These are phyloP conservation scores for Lithophane socia DNA, from an alignment of 2,888 invertebrate species.

Conservation along the genomic window DNA sequence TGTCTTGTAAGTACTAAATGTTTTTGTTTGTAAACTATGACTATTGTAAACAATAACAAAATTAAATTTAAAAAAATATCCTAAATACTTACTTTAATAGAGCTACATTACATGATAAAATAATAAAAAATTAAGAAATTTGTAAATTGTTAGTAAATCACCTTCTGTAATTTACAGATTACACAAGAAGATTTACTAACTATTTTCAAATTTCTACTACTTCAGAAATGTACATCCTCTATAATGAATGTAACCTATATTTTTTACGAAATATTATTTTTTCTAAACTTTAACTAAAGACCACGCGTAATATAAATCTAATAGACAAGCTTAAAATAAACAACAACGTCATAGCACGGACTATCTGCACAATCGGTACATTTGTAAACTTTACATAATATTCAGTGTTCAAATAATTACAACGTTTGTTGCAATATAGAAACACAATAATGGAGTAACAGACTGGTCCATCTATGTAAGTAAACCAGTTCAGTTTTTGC, in stretches of 20 bases:
- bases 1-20: neutral
- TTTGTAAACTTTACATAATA: slow-evolving; percentile 53
- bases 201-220: too few relatives aligned
- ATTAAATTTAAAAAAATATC: too few relatives aligned
- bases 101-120: neutral
- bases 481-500: slow-evolving; percentile 79
- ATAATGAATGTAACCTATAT: neutral
- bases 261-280: neutral
- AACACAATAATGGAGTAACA: slow-evolving; percentile 21
- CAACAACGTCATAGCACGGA: slow-evolving; percentile 71
- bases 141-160: neutral
- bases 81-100: neutral
- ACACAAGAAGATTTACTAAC: too few relatives aligned
- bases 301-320: slow-evolving; percentile 62
- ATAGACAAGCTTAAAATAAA: slow-evolving; percentile 75
- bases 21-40: slow-evolving; percentile 27
- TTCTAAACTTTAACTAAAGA: slow-evolving; percentile 47
- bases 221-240: neutral
- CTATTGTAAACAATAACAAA: slow-evolving; percentile 1
- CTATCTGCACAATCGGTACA: slow-evolving; percentile 53
- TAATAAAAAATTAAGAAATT: neutral
- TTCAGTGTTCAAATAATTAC: slow-evolving; percentile 14
- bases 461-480: slow-evolving; percentile 68
- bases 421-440: slow-evolving; percentile 5
- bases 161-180: too few relatives aligned